Conservation (phyloP, 1,140 invertebrate species). For the Dryas iulia region DNA sequence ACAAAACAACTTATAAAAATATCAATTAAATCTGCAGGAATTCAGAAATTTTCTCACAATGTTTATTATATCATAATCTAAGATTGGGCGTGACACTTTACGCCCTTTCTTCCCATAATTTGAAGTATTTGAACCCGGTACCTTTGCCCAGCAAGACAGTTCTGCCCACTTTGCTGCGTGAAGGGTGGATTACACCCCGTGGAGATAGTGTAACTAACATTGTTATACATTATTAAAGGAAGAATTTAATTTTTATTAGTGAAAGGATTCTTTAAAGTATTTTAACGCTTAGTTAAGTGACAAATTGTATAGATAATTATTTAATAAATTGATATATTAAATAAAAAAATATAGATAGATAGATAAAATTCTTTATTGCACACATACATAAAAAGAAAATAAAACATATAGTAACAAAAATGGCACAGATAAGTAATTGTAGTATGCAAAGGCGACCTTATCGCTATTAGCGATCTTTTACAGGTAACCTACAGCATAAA, state of each 20-base stretch:
- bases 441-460: too few species aligned
- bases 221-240: slow-evolving; percentile 47
- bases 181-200: slow-evolving; percentile 43
- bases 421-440: too few species aligned
- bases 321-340: too few species aligned
- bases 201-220: slow-evolving; percentile 36
- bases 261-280: background rate
- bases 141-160: slow-evolving; percentile 9
- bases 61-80: slow-evolving; percentile 18
- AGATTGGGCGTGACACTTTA: slow-evolving; percentile 28
- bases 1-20: background rate
- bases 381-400: too few species aligned
- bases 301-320: background rate
- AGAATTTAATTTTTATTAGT: slow-evolving; percentile 53
- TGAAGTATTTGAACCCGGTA: background rate
- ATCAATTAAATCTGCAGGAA: background rate
- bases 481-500: too few species aligned
- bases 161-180: background rate
- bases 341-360: too few species aligned
- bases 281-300: slow-evolving; percentile 12
- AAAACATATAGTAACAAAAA: too few species aligned
- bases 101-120: slow-evolving; percentile 56
- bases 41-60: slow-evolving; percentile 18
- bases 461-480: too few species aligned
- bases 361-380: too few species aligned